Percentiles rank a stretch among this genome's conserved stretches.
Evolutionary conservation across 1,140 invertebrate genomes (phyloP).

Genomic region (Drosophila subpulchrella): DNA sequence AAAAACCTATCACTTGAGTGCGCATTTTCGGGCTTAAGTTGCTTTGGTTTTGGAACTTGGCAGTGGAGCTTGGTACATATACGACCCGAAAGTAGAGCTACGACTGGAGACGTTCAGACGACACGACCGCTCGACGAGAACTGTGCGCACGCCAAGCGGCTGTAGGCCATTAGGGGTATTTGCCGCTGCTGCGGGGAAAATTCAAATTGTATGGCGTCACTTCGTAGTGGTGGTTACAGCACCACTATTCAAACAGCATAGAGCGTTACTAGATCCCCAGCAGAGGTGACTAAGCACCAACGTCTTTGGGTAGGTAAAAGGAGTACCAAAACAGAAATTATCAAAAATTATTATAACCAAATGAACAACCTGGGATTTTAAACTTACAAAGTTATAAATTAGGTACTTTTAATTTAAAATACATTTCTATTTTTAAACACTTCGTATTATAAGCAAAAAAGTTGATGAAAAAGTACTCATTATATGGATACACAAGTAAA

Average conservation of each 20-base stretch:
- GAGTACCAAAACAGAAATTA: neutral
- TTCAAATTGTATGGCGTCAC: conserved; percentile 73
- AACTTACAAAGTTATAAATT: too few relatives aligned
- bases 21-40: conserved; percentile 57
- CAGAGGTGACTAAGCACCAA: conserved; percentile 4
- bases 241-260: conserved; percentile 8
- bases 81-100: conserved; percentile 1
- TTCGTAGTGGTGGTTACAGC: conserved; percentile 56
- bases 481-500: too few relatives aligned
- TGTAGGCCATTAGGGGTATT: conserved; percentile 41
- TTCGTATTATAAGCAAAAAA: too few relatives aligned
- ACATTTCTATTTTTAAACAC: too few relatives aligned
- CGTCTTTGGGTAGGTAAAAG: neutral
- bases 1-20: conserved; percentile 76
- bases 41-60: conserved; percentile 24
- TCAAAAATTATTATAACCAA: neutral
- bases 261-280: conserved; percentile 22
- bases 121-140: conserved; percentile 63
- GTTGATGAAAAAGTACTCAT: too few relatives aligned
- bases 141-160: conserved; percentile 52
- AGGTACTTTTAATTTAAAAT: too few relatives aligned
- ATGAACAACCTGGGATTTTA: neutral
- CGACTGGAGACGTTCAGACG: conserved; percentile 53
- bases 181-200: conserved; percentile 39
- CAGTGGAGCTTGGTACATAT: conserved; percentile 5